Conservation (phyloP, 2,113 vertebrate species). For the Pampusana beccarii region DNA sequence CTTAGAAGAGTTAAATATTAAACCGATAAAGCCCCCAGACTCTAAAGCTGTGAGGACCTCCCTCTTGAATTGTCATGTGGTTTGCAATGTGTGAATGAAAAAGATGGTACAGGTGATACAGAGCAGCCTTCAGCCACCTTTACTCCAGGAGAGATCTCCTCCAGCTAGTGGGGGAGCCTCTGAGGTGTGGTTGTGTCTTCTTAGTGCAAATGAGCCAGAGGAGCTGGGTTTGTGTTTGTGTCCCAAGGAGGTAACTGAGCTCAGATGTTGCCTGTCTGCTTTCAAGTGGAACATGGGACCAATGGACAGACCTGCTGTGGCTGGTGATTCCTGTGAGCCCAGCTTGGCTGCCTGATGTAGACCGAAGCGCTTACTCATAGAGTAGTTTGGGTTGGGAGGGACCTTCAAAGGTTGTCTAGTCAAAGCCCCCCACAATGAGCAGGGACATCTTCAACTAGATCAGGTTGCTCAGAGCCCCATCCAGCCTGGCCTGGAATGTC, state of each 20-base stretch:
- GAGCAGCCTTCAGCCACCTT: background rate
- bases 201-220: background rate
- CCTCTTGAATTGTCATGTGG: background rate
- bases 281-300: background rate
- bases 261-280: background rate
- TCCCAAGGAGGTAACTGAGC: background rate
- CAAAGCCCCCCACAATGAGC: no score
- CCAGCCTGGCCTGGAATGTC: no score
- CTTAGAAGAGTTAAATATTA: background rate
- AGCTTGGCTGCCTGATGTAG: background rate
- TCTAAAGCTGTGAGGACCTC: background rate
- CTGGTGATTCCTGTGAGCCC: background rate
- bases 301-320: no score
- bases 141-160: background rate
- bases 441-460: no score
- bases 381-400: no score
- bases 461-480: no score
- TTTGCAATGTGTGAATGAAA: background rate
- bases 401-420: no score
- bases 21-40: background rate
- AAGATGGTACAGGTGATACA: background rate
- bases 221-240: background rate
- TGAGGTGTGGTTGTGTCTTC: background rate
- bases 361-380: accelerated
- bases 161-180: background rate